phyloP scores from a whole-genome alignment of 2,113 vertebrate genomes.

The Zosterops japonicus region DNA sequence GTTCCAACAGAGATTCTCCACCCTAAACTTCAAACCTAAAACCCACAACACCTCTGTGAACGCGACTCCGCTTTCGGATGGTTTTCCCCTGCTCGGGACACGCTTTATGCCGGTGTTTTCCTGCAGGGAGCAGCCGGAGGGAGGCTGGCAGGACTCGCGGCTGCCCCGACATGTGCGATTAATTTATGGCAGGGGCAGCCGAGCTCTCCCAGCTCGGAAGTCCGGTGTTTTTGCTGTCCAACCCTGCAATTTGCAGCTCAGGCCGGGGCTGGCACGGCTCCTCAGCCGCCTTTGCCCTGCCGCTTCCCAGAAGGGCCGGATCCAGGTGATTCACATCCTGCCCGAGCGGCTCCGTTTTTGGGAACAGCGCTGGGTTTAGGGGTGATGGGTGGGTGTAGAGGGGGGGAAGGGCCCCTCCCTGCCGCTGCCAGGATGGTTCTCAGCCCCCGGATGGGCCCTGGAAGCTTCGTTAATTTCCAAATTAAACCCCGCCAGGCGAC shows the following conservation, averaged over 20 bases:
- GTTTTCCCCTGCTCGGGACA: rapidly evolving
- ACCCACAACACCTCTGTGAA: rapidly evolving
- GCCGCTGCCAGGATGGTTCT: background rate
- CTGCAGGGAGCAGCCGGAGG: rapidly evolving
- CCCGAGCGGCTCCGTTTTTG: background rate
- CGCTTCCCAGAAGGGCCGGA: background rate
- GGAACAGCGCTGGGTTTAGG: background rate
- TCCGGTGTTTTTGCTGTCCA: constrained; percentile 8
- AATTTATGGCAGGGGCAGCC: background rate
- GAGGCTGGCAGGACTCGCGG: background rate
- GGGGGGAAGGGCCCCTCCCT: background rate
- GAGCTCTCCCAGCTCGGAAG: constrained; percentile 21
- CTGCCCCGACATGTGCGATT: background rate
- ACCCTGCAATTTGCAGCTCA: background rate
- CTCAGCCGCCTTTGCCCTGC: background rate
- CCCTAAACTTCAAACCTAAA: rapidly evolving
- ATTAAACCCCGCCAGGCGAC: background rate
- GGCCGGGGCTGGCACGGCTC: background rate
- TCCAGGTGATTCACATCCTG: constrained; percentile 62
- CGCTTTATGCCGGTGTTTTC: rapidly evolving
- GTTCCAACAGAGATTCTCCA: background rate
- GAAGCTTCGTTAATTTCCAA: background rate
- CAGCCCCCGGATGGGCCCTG: background rate
- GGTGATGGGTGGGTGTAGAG: background rate
- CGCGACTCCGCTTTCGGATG: rapidly evolving